Percentiles rank a stretch among this genome's conserved stretches.
Conservation (phyloP, 2,888 invertebrate species). For the Drosophila birchii region DNA sequence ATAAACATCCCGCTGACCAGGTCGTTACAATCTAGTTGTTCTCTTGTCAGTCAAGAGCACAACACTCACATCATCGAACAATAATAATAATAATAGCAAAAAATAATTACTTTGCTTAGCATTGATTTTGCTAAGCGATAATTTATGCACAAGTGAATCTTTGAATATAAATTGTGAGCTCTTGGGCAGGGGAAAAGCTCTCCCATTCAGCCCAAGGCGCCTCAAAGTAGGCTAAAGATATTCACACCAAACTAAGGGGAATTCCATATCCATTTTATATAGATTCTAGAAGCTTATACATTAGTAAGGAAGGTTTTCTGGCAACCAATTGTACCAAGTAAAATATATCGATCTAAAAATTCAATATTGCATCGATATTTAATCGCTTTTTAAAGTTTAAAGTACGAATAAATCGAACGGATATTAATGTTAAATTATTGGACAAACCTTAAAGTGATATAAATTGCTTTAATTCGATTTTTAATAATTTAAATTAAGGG, state of each 20-base stretch:
- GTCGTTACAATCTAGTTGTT: constrained; percentile 24
- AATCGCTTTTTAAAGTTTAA: too few species aligned
- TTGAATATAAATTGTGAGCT: background rate
- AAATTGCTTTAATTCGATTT: too few species aligned
- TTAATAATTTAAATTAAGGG: too few species aligned
- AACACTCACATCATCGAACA: background rate
- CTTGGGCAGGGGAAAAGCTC: background rate
- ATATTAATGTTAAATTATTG: too few species aligned
- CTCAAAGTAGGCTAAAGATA: background rate
- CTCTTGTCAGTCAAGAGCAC: constrained; percentile 12
- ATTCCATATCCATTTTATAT: background rate
- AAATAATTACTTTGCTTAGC: constrained; percentile 4
- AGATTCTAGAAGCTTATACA: background rate
- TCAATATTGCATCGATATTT: too few species aligned
- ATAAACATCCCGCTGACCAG: constrained; percentile 4
- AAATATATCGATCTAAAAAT: too few species aligned
- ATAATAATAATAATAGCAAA: constrained; percentile 3
- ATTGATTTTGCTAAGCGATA: background rate
- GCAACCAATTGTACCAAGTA: too few species aligned
- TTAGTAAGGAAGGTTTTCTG: background rate
- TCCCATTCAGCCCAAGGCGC: background rate
- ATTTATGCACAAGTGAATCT: constrained; percentile 9
- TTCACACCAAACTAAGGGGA: background rate
- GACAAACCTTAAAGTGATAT: too few species aligned
- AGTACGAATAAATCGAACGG: too few species aligned